Conservation (phyloP, 2,888 invertebrate species). For the Gastrophysa polygoni region DNA sequence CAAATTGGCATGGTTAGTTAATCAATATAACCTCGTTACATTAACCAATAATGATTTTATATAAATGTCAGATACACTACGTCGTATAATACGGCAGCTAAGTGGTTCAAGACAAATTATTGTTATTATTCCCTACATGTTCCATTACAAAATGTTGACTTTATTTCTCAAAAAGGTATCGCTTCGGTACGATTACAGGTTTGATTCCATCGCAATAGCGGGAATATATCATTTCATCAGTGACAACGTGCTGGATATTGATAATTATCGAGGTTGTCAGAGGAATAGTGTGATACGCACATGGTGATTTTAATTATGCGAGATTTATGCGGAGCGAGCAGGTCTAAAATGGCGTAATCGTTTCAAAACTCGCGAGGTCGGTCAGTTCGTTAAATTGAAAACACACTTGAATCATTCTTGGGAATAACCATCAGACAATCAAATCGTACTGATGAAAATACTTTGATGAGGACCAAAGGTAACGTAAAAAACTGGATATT, state of each 20-base stretch:
- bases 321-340: neutral
- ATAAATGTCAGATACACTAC: conserved; percentile 26
- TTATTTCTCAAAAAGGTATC: conserved; percentile 28
- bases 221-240: conserved; percentile 13
- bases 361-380: neutral
- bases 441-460: neutral
- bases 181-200: conserved; percentile 19
- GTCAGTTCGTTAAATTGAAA: neutral
- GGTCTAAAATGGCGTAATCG: neutral
- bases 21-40: conserved; percentile 33
- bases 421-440: neutral
- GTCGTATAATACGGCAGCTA: conserved; percentile 22
- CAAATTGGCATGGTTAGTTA: conserved; percentile 21
- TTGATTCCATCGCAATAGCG: conserved; percentile 17
- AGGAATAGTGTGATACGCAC: neutral
- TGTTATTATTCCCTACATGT: conserved; percentile 33
- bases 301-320: conserved; percentile 1
- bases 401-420: neutral
- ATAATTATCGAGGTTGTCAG: conserved; percentile 10
- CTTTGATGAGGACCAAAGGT: no score
- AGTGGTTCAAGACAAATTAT: conserved; percentile 35
- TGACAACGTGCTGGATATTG: conserved; percentile 4
- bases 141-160: conserved; percentile 29
- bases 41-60: conserved; percentile 25
- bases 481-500: no score